These are phyloP conservation scores for Deilephila porcellus DNA, from an alignment of 2,888 invertebrate genomes.

Conservation along the genomic window DNA sequence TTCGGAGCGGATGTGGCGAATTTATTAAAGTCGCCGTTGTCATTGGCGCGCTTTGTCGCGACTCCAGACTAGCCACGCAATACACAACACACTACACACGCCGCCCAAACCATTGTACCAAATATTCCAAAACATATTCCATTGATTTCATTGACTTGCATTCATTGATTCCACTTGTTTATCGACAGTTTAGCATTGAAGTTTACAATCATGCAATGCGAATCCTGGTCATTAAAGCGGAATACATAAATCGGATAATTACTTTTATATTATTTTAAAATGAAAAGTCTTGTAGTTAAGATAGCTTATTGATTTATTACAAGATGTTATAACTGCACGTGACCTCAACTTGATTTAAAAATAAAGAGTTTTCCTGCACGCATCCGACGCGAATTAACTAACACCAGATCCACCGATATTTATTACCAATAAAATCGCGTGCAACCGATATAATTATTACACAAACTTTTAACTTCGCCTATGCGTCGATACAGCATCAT, in stretches of 20 bases:
- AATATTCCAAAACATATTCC: conserved; percentile 32
- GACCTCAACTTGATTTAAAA: conserved; percentile 67
- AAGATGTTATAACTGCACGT: conserved; percentile 50
- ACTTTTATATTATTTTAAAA: no score
- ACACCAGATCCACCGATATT: conserved; percentile 74
- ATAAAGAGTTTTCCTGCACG: conserved; percentile 61
- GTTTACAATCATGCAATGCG: not conserved
- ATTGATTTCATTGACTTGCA: not conserved
- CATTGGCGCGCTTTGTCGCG: conserved; percentile 48
- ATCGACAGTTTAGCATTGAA: not conserved
- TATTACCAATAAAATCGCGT: conserved; percentile 74
- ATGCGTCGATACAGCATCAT: conserved; percentile 36
- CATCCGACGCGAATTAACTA: conserved; percentile 53
- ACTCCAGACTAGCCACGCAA: conserved; percentile 39
- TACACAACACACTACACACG: conserved; percentile 10
- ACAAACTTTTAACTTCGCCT: conserved; percentile 49
- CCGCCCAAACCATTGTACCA: conserved; percentile 47
- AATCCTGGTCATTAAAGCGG: not conserved
- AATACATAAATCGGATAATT: not conserved
- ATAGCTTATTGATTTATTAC: conserved; percentile 44
- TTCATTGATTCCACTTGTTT: not conserved
- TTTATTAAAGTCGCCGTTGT: conserved; percentile 68
- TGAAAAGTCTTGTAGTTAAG: not conserved
- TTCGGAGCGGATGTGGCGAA: conserved; percentile 79
- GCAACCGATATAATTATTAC: conserved; percentile 60